A percentile compares a stretch with the other conserved stretches of the same genome.
These are phyloP conservation scores for Dryobates pubescens DNA, from an alignment of 2,797 vertebrate species.

Conservation along the genomic window DNA sequence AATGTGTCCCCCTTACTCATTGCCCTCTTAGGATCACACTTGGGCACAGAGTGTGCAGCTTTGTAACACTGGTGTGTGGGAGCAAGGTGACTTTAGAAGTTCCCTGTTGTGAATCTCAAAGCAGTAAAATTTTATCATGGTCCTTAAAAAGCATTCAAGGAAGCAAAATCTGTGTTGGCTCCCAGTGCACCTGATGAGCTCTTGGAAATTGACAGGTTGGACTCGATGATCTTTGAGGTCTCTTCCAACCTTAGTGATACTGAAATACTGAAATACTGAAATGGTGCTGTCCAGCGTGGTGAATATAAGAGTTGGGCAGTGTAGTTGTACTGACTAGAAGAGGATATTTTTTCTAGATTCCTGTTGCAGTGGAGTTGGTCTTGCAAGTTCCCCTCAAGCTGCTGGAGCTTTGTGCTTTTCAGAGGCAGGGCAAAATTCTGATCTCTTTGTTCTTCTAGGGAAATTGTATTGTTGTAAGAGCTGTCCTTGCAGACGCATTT, in stretches of 20 bases:
- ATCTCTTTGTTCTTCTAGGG: slow-evolving; percentile 45
- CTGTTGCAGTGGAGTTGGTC: not conserved
- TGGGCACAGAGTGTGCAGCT: not conserved
- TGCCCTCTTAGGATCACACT: not conserved
- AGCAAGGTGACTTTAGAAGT: not conserved
- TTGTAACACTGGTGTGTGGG: not conserved
- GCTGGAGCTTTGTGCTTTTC: slow-evolving; percentile 14
- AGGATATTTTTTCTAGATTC: slow-evolving; percentile 1
- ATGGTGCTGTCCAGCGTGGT: fast-evolving
- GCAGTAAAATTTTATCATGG: not conserved
- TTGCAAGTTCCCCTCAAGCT: slow-evolving; percentile 13
- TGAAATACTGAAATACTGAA: no score
- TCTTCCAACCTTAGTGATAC: no score
- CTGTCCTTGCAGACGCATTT: slow-evolving; percentile 50
- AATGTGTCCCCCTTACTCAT: not conserved
- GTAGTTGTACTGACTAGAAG: not conserved
- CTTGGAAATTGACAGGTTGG: no score
- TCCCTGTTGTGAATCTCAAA: not conserved
- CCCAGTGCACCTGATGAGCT: not conserved
- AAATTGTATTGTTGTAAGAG: slow-evolving; percentile 54
- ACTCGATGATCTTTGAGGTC: no score
- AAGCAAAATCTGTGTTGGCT: not conserved
- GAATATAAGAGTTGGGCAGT: not conserved
- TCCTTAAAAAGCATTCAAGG: not conserved
- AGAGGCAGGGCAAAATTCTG: not conserved